phyloP scores from a whole-genome alignment of 2,888 invertebrate genomes.

The Scaptodrosophila latifasciaeformis region DNA sequence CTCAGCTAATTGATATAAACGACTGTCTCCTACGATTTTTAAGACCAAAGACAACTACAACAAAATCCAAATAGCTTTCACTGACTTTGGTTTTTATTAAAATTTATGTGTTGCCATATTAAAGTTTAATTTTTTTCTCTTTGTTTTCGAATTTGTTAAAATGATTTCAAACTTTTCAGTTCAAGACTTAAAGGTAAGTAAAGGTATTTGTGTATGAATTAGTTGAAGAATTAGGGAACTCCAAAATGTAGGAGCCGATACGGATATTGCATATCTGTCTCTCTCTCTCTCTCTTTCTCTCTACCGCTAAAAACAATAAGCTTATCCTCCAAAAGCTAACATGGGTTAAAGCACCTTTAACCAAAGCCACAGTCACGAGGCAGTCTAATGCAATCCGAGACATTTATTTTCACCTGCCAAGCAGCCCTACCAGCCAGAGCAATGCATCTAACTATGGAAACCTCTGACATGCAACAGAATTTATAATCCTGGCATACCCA shows the following conservation, averaged over 20 bases:
- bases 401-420: conserved; percentile 54
- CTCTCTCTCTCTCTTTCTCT: too few species aligned
- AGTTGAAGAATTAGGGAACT: too few species aligned
- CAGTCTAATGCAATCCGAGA: conserved; percentile 45
- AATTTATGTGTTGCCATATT: conserved; percentile 47
- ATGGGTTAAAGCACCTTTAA: too few species aligned
- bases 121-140: conserved; percentile 35
- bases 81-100: conserved; percentile 45
- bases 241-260: too few species aligned
- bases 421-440: conserved; percentile 11
- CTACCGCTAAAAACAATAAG: too few species aligned
- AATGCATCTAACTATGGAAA: conserved; percentile 14
- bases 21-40: conserved; percentile 55
- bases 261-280: too few species aligned
- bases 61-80: conserved; percentile 31
- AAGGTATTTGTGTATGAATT: too few species aligned
- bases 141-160: too few species aligned
- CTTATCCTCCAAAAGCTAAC: too few species aligned
- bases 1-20: conserved; percentile 63
- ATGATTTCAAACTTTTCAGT: too few species aligned
- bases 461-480: conserved; percentile 60
- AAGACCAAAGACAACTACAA: conserved; percentile 12
- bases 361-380: not conserved
- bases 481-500: conserved; percentile 44
- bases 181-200: too few species aligned